A percentile compares a stretch with the other conserved stretches of the same genome.
Evolutionary conservation across 2,113 vertebrate genomes (phyloP).

Genomic region (Nesoenas mayeri): DNA sequence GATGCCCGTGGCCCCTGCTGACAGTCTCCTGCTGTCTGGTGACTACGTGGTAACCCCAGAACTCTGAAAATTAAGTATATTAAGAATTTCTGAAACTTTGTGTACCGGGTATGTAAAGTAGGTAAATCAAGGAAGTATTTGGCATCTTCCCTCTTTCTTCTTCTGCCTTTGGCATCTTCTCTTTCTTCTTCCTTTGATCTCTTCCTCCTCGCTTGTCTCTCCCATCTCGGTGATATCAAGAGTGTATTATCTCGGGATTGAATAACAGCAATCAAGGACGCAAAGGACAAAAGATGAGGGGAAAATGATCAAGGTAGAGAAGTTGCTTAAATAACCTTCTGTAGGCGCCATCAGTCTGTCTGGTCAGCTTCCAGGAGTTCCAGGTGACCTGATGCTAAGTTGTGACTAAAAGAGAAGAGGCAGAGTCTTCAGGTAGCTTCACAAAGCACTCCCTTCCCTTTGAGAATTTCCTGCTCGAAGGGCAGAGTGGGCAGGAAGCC

Average conservation of each 20-base stretch:
- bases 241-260: slow-evolving; percentile 13
- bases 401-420: neutral
- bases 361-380: slow-evolving; percentile 23
- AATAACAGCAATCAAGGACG: slow-evolving; percentile 40
- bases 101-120: neutral
- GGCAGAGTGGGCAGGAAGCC: slow-evolving; percentile 7
- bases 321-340: slow-evolving; percentile 28
- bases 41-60: neutral
- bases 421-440: neutral
- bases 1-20: neutral
- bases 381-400: neutral
- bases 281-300: slow-evolving; percentile 41
- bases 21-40: neutral
- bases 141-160: slow-evolving; percentile 45
- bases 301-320: slow-evolving; percentile 49
- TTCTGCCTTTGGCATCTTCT: slow-evolving; percentile 56
- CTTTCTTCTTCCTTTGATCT: slow-evolving; percentile 64
- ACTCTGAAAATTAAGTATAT: neutral
- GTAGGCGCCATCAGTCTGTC: slow-evolving; percentile 40
- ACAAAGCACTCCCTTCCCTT: slow-evolving; percentile 15
- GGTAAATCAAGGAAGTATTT: slow-evolving; percentile 19
- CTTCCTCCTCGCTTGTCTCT: slow-evolving; percentile 41
- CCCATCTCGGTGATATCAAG: slow-evolving; percentile 40
- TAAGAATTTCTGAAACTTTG: neutral
- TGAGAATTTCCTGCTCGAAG: slow-evolving; percentile 37